Conservation (phyloP, 2,888 invertebrate species). For the Sminthurinus aureus region DNA sequence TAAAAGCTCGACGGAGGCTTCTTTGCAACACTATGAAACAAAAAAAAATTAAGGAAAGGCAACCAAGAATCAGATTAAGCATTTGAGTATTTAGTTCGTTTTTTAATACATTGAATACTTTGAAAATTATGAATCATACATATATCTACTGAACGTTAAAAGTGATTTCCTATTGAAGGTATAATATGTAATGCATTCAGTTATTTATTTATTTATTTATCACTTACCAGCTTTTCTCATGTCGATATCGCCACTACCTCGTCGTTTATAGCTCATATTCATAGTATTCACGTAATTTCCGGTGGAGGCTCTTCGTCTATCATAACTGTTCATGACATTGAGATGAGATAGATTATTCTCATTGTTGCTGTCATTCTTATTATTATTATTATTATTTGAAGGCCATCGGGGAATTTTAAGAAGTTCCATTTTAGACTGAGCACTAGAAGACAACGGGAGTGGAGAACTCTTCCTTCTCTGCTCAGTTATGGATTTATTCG, state of each 20-base stretch:
- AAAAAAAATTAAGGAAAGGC: neutral
- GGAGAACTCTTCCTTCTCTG: slow-evolving; percentile 22
- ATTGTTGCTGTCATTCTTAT: neutral
- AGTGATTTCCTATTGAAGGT: no score
- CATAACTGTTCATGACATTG: neutral
- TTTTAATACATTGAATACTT: no score
- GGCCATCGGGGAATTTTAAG: neutral
- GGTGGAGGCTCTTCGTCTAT: neutral
- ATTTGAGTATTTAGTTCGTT: no score
- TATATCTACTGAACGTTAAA: neutral
- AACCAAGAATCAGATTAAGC: neutral
- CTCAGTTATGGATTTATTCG: neutral
- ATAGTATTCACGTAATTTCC: neutral
- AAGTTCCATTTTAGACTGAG: neutral
- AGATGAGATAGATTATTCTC: neutral
- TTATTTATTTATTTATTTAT: no score
- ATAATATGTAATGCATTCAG: no score
- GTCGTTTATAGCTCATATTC: slow-evolving; percentile 9
- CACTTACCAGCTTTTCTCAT: slow-evolving; percentile 26
- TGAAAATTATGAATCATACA: no score
- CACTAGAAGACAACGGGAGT: neutral
- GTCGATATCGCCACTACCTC: slow-evolving; percentile 25
- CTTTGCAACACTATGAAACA: slow-evolving; percentile 14
- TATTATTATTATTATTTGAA: neutral
- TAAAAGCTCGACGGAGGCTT: slow-evolving; percentile 26